Evolutionary conservation across 37 sponge, comb jelly and placozoan species (phyloP).

Genomic region (Geodia barretti): DNA sequence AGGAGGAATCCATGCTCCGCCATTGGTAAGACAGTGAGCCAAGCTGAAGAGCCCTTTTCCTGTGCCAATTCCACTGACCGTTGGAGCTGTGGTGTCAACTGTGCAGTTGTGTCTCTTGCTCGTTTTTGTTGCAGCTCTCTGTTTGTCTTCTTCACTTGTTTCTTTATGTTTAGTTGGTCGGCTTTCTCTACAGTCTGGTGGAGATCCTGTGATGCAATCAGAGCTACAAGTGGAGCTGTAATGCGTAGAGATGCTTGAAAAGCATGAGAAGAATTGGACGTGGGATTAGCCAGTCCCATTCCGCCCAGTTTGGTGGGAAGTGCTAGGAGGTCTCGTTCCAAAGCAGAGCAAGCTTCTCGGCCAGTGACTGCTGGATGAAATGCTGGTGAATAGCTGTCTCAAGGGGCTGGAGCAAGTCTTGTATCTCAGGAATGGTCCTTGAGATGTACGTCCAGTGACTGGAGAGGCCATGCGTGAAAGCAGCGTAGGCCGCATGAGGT

Average conservation of each 20-base stretch:
- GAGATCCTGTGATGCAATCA: background rate
- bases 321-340: background rate
- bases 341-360: background rate
- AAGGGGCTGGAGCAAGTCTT: constrained; percentile 30
- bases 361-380: constrained; percentile 12
- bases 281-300: background rate
- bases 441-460: constrained; percentile 15
- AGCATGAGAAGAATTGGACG: background rate
- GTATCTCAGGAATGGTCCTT: constrained; percentile 23
- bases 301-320: background rate
- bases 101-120: background rate
- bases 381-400: constrained; percentile 15
- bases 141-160: background rate
- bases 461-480: constrained; percentile 17
- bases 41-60: constrained; percentile 9
- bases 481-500: constrained; percentile 23
- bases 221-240: constrained; percentile 1
- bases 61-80: background rate
- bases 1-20: constrained; percentile 22
- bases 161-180: constrained; percentile 1
- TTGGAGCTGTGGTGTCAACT: background rate
- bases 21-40: constrained; percentile 8
- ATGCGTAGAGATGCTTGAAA: constrained; percentile 1
- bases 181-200: background rate
- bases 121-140: background rate